Evolutionary conservation across 2,113 vertebrate species (phyloP).

Genomic region (Camarhynchus parvulus): DNA sequence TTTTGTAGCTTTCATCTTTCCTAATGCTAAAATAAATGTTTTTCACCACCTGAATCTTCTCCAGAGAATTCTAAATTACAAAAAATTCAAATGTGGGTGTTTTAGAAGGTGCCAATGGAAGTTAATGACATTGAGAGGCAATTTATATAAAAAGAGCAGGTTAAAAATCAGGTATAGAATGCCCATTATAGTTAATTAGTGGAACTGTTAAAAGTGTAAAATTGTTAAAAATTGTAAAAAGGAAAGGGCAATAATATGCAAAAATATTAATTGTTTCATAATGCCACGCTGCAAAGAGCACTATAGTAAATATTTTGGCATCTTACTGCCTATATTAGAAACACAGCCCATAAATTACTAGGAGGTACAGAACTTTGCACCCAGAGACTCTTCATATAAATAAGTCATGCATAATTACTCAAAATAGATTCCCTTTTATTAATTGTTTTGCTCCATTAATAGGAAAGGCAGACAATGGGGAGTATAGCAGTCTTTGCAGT

Average conservation of each 20-base stretch:
- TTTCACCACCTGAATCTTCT: background rate
- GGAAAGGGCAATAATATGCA: background rate
- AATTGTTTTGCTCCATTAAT: background rate
- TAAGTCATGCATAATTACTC: background rate
- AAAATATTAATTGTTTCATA: background rate
- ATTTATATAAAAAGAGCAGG: background rate
- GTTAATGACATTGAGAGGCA: background rate
- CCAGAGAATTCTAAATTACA: constrained; percentile 20
- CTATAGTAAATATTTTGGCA: background rate
- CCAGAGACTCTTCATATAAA: background rate
- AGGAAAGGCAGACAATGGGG: rapidly evolving
- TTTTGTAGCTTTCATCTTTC: background rate
- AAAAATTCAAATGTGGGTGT: background rate
- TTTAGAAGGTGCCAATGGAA: constrained; percentile 4
- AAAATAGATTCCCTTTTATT: background rate
- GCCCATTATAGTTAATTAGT: background rate
- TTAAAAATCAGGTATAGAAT: background rate
- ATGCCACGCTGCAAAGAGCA: background rate
- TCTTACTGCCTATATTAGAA: background rate
- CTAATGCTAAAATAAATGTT: background rate
- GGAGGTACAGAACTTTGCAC: background rate
- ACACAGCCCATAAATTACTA: background rate
- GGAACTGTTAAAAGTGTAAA: background rate
- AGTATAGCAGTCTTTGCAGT: background rate
- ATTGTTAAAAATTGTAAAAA: background rate